Base-by-base conservation (phyloP, 1,140 invertebrate species). In the Drosophila leontia region DNA sequence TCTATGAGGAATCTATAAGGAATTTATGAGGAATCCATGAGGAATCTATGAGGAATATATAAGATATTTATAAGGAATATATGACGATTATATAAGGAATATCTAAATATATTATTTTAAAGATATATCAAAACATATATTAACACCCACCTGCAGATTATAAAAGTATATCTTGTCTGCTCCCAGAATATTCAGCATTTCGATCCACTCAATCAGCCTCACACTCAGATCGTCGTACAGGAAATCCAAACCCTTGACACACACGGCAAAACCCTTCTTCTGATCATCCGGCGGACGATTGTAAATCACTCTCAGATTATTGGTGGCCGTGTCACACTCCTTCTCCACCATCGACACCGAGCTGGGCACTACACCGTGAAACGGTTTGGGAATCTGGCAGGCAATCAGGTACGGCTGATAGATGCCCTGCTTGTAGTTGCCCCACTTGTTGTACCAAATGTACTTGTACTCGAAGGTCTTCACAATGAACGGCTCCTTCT, bases 81-180 rank as follows among this genome's bases (percentile, higher is more conserved):
- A 23, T 23, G 23, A 23, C 23, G 23, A 23, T 23, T 23, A 1
- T 23, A 23, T 23, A 23, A 23, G 23, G 23, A 29, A 29, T 29
- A 29, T 29, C 7, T 29, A 29, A 29, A 29, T 29, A 29, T 29
- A 29, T 29, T 0, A 23, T 29, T 29, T 29, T 29, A 29, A 29
- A 29, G 5, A 29, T 29, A 29, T 6, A 29, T 29, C 26, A 29
- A 29, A 6, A 29, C 7, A 6, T 29, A 29, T 29, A 29, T 6
- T 29, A 29, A 15, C 7, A 29, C 41, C 2, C 61, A 70, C 67
- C 48, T 97, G 97, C 12, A 99, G 94, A 79, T 98, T 95, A 88
- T 99, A 99, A 78, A 99, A 96, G 92, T 97, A 98, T 51, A 99
- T 96, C 92, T 98, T 98, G 87, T 98, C 96, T 0, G 98, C 98